Base-by-base conservation (phyloP, 2,797 vertebrate species). In the Chaenodraco wilsoni region DNA sequence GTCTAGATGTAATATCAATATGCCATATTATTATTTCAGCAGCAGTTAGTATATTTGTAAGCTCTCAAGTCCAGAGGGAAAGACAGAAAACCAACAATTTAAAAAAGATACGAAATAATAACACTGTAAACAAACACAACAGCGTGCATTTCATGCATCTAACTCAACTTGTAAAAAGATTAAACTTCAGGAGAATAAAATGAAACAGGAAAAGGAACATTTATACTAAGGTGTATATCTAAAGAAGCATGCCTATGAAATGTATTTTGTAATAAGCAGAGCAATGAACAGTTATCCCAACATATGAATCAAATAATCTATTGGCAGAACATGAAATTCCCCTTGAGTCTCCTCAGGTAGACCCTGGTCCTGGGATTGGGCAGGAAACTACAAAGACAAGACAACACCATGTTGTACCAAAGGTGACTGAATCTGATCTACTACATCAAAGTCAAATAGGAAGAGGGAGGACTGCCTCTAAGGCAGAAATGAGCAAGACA, bases 21-120 rank as follows among this genome's bases (percentile, higher is more conserved):
- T 9, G 8, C n/a, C n/a, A 15, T 3, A 48, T 55, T 57, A 4
- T 70, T 54, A 40, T 31, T 45, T 45, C 31, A 72, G 44, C 41
- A 31, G 14, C 58, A 48, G 17, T n/a, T 15, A 50, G 82, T 62
- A 68, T 65, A 66, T 21, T 58, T 56, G 52, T 65, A 78, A 88
- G 79, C 68, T 88, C 91, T 86, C 83, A 76, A 87, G 91, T 89
- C 89, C 88, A 85, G 89, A 91, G 79, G 81, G 75, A 69, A 78
- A 81, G 79, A 23, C 21, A 76, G 9, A 66, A 69, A 84, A 70
- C 40, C 17, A 65, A 80, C 50, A 63, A 84, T 73, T 66, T 4
- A 78, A 80, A 82, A 73, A n/a, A 72, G 31, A 70, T 48, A 69
- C 33, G 79, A 55, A 49, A 70, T 43, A 79, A 78, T 17, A 83